These are phyloP conservation scores for Brotula barbata DNA, from an alignment of 2,797 vertebrate genomes.

Conservation along the genomic window DNA sequence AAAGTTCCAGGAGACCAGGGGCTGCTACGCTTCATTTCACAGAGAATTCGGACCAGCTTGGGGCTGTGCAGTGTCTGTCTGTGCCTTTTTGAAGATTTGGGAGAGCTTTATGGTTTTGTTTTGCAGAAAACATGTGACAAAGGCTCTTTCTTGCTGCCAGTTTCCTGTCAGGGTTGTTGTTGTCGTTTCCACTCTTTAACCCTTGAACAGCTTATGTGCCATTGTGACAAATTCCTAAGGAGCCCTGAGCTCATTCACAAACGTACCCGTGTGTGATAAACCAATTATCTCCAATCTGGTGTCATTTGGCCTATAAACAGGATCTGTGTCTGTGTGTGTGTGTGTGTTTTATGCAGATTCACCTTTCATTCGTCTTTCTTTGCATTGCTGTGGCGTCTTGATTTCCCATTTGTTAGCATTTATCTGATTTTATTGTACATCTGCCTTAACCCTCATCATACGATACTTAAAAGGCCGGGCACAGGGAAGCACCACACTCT, in stretches of 20 bases:
- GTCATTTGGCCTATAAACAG: background rate
- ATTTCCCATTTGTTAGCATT: too few species aligned
- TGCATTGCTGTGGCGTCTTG: too few species aligned
- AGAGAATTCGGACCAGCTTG: constrained; percentile 50
- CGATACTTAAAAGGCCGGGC: too few species aligned
- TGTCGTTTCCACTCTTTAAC: background rate
- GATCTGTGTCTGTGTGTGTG: too few species aligned
- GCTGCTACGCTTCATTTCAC: constrained; percentile 61
- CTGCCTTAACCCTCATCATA: too few species aligned
- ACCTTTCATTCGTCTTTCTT: too few species aligned
- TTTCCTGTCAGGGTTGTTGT: background rate
- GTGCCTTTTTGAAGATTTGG: constrained; percentile 26
- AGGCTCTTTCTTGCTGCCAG: constrained; percentile 14
- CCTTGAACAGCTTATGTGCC: background rate
- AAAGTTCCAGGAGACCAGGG: constrained; percentile 48
- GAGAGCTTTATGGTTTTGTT: constrained; percentile 25
- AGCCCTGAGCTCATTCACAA: constrained; percentile 9
- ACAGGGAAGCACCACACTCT: too few species aligned
- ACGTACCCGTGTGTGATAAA: background rate
- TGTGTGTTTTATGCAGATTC: too few species aligned
- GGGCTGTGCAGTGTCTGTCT: constrained; percentile 25
- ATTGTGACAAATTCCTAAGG: constrained; percentile 9
- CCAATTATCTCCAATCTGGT: constrained; percentile 7
- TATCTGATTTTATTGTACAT: too few species aligned
- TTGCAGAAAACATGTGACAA: constrained; percentile 25